phyloP scores from a whole-genome alignment of 2,113 vertebrate species.

The Silurus glanis region DNA sequence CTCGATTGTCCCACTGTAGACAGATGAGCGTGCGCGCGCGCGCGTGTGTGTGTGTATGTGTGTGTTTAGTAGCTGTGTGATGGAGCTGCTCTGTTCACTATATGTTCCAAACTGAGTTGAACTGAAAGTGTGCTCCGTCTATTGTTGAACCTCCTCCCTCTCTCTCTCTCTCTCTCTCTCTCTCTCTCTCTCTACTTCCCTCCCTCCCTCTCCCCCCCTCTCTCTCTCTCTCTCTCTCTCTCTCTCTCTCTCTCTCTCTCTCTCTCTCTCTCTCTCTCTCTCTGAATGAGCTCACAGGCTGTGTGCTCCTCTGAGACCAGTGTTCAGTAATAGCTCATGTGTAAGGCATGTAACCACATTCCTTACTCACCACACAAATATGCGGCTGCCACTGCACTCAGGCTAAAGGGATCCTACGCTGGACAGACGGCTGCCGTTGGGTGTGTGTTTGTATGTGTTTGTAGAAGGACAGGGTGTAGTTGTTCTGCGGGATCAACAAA shows the following conservation, averaged over 20 bases:
- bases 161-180: constrained; percentile 63
- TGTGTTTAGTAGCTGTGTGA: constrained; percentile 23
- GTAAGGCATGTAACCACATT: constrained; percentile 86
- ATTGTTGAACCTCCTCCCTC: constrained; percentile 68
- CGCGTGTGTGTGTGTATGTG: too few species aligned
- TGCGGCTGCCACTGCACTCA: constrained; percentile 65
- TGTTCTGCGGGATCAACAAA: constrained; percentile 35
- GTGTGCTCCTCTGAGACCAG: constrained; percentile 70
- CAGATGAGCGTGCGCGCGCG: neutral
- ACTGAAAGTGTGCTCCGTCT: constrained; percentile 70
- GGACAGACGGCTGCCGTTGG: constrained; percentile 16
- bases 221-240: constrained; percentile 50
- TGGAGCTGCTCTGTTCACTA: constrained; percentile 38
- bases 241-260: constrained; percentile 54
- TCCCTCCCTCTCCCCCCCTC: constrained; percentile 56
- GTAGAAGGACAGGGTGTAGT: constrained; percentile 27
- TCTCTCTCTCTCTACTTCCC: constrained; percentile 59
- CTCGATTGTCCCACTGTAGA: neutral
- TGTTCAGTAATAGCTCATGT: constrained; percentile 82
- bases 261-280: constrained; percentile 40
- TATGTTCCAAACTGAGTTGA: constrained; percentile 64
- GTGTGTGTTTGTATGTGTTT: constrained; percentile 33
- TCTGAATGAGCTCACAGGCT: constrained; percentile 77
- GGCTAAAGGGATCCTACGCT: constrained; percentile 39
- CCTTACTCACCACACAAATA: constrained; percentile 90